Evolutionary conservation across 2,888 invertebrate species (phyloP).

Genomic region (Chesias legatella): DNA sequence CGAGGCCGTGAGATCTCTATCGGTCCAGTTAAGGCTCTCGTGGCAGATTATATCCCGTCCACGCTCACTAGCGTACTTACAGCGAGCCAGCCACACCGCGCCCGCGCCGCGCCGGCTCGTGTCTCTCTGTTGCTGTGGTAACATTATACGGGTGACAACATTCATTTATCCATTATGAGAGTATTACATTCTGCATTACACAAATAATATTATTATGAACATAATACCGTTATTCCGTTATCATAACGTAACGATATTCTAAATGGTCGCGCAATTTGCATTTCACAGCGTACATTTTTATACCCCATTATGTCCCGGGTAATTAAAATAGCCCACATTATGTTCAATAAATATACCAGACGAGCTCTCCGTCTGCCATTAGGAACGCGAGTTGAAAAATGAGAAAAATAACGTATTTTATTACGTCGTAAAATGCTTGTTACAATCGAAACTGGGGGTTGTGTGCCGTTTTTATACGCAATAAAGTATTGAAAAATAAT

Average conservation of each 20-base stretch:
- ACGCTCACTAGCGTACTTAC: too few species aligned
- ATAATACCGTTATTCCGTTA: too few species aligned
- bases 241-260: conserved; percentile 4
- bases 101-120: too few species aligned
- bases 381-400: conserved; percentile 33
- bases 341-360: conserved; percentile 38
- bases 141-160: too few species aligned
- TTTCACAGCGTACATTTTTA: conserved; percentile 15
- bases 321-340: conserved; percentile 33
- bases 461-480: conserved; percentile 31
- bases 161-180: too few species aligned
- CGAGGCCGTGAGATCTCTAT: too few species aligned
- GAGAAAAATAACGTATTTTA: conserved; percentile 36
- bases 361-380: conserved; percentile 35
- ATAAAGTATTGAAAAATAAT: conserved; percentile 39
- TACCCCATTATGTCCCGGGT: conserved; percentile 25
- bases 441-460: conserved; percentile 32
- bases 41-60: too few species aligned
- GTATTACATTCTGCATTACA: too few species aligned
- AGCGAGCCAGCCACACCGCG: too few species aligned
- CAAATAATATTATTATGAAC: too few species aligned
- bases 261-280: conserved; percentile 13
- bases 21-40: too few species aligned
- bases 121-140: too few species aligned
- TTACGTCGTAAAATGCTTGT: conserved; percentile 40